Conservation (phyloP, 2,797 vertebrate species). For the Moxostoma hubbsi region DNA sequence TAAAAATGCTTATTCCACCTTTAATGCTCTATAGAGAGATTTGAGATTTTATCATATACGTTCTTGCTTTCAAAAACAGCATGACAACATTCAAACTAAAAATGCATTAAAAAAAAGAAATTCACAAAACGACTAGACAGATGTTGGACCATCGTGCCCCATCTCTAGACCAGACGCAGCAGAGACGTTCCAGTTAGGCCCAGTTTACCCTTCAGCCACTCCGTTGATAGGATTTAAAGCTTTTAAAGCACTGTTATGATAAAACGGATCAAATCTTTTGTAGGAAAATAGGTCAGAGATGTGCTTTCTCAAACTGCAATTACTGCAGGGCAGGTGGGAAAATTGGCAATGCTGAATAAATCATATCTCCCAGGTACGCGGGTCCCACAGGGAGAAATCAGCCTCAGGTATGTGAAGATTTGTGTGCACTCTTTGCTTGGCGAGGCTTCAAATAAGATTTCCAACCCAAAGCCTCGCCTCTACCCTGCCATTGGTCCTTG, state of each 20-base stretch:
- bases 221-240: slow-evolving; percentile 19
- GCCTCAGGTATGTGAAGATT: slow-evolving; percentile 38
- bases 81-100: no score
- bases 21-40: no score
- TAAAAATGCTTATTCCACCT: no score
- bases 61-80: no score
- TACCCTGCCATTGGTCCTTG: slow-evolving; percentile 53
- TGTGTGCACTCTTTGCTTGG: slow-evolving; percentile 59
- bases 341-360: slow-evolving; percentile 75
- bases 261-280: slow-evolving; percentile 48
- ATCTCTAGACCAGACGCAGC: not conserved
- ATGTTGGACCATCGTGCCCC: no score
- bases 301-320: slow-evolving; percentile 61
- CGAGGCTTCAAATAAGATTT: slow-evolving; percentile 69
- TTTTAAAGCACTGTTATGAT: slow-evolving; percentile 55
- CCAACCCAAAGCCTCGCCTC: slow-evolving; percentile 70
- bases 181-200: not conserved
- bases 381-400: slow-evolving; percentile 42
- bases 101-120: no score
- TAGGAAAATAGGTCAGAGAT: slow-evolving; percentile 70
- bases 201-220: not conserved
- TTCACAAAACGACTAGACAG: no score
- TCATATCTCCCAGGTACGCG: slow-evolving; percentile 71
- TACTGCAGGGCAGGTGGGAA: slow-evolving; percentile 54
- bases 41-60: no score